Percentiles rank a stretch among this genome's conserved stretches.
Conservation (phyloP, 1,140 invertebrate species). For the Heliconius melpomene region DNA sequence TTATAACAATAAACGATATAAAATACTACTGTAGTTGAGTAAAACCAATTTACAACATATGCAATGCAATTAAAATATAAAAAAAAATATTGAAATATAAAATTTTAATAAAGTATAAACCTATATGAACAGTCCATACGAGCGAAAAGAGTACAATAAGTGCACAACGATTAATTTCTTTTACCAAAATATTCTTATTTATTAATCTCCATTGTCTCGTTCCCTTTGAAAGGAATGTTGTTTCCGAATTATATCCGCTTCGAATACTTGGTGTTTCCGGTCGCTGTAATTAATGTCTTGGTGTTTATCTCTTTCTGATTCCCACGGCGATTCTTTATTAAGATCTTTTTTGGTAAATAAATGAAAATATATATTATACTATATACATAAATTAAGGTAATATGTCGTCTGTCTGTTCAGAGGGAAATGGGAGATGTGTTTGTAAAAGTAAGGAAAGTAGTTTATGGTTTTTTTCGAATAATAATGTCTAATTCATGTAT, state of each 20-base stretch:
- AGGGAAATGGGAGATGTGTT: too few species aligned
- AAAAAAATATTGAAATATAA: background rate
- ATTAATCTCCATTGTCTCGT: background rate
- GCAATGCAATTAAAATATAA: too few species aligned
- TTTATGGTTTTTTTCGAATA: too few species aligned
- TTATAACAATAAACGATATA: too few species aligned
- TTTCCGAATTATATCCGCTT: background rate
- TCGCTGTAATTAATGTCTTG: conserved; percentile 5
- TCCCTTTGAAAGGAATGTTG: conserved; percentile 1
- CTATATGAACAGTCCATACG: background rate
- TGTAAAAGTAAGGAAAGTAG: too few species aligned
- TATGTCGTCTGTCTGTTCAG: too few species aligned
- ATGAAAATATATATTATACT: background rate
- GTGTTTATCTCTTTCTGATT: too few species aligned
- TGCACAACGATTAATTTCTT: background rate
- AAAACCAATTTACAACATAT: too few species aligned
- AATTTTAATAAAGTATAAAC: background rate
- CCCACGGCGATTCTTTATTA: background rate
- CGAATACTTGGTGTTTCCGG: conserved; percentile 19
- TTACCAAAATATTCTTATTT: background rate
- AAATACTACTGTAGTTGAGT: too few species aligned
- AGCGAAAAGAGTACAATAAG: background rate
- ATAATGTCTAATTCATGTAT: too few species aligned
- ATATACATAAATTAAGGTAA: too few species aligned
- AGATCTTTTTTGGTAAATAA: background rate